Conservation (phyloP, 2,113 vertebrate genomes). For the Leucoraja erinaceus region DNA sequence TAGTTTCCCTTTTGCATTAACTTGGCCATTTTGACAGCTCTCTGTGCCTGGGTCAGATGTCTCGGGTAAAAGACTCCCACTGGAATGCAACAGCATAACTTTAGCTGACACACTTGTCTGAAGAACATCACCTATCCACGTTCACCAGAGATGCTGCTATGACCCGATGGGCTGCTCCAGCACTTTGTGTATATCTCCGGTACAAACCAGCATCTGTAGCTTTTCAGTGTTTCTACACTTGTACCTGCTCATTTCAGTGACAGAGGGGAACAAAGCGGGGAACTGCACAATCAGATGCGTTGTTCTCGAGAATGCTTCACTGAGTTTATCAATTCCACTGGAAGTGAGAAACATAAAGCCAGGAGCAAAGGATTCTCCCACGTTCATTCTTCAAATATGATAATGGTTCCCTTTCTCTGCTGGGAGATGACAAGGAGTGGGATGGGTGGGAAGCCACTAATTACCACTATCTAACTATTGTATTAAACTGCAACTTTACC, state of each 20-base stretch:
- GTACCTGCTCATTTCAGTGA: no score
- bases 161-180: no score
- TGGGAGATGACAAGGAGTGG: background rate
- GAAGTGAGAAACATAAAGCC: background rate
- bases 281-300: background rate
- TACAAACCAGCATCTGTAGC: no score
- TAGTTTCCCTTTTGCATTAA: background rate
- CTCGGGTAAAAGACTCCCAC: background rate
- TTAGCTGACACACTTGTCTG: background rate
- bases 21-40: background rate
- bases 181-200: no score
- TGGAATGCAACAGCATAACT: background rate
- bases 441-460: background rate
- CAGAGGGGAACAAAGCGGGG: no score
- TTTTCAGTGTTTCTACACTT: no score
- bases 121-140: no score
- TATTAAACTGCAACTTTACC: background rate
- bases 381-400: background rate
- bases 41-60: background rate
- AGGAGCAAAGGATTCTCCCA: background rate
- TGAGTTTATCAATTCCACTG: background rate
- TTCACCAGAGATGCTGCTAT: no score
- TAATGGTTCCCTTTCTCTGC: background rate
- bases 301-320: background rate
- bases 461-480: background rate